Base-by-base conservation (phyloP, 1,140 invertebrate genomes). In the Eumaeus atala region DNA sequence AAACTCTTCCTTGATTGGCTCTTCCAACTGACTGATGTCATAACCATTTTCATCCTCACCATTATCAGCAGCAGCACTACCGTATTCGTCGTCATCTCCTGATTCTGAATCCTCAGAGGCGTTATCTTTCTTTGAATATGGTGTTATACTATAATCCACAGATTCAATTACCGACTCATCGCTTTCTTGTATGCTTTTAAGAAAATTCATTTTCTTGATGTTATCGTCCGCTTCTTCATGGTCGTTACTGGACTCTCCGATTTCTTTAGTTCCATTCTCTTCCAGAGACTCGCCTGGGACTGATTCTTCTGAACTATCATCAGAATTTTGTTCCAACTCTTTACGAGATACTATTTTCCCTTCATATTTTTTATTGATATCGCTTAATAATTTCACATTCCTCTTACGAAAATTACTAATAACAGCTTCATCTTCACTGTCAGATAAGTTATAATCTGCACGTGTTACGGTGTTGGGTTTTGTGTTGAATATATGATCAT, bases 291-390 rank as follows among this genome's bases (percentile, higher is more conserved):
- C 21, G 33, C 6, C 21, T 6, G 6, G 6, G 21, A 28, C 2
- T 28, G 21, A 28, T 28, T 61, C 38, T 7, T 61, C 48, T 65
- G 50, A 61, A 50, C 42, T 61, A 40, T 61, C 54, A 18, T 61
- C 62, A 14, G 57, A 50, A 40, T 34, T 21, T 33, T 37, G 33
- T 49, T 68, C 59, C 1, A 88, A 60, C 28, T 84, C 71, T 51
- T 84, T 80, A n/a, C 73, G 63, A 3, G 90, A 90, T 17, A 90
- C 78, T 48, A 92, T 91, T 86, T 91, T 91, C 0, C 93, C 94
- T 47, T 90, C 90, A 79, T 96, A 96, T 55, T 91, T 92, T 57
- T 90, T 88, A 78, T 93, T 93, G 21, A 91, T 67, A 61, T 94
- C 91, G 57, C 90, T 91, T 12, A 95, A 69, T 48, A 92, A 78